Conservation (phyloP, 2,888 invertebrate genomes). For the Hypselothyrea guttata region DNA sequence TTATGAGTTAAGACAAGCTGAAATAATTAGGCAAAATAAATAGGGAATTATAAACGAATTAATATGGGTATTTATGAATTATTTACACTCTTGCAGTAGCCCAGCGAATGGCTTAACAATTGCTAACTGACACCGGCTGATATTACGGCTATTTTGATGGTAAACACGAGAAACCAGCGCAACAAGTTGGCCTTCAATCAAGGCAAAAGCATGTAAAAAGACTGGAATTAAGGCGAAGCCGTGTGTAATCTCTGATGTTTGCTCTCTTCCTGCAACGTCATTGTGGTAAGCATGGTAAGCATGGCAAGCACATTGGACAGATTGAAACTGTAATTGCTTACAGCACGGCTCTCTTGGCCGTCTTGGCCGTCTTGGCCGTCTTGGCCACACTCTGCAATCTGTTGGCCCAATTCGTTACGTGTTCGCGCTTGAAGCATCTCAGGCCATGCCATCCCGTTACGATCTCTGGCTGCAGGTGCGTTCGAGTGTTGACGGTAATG, state of each 20-base stretch:
- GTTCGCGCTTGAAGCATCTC: slow-evolving; percentile 26
- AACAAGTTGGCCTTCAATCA: too few species aligned
- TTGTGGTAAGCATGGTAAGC: too few species aligned
- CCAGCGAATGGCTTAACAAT: too few species aligned
- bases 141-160: too few species aligned
- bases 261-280: slow-evolving; percentile 50
- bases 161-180: background rate
- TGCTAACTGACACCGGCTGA: too few species aligned
- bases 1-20: too few species aligned
- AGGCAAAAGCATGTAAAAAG: too few species aligned
- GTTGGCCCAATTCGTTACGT: slow-evolving; percentile 61
- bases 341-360: too few species aligned
- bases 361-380: background rate
- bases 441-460: too few species aligned
- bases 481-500: slow-evolving; percentile 64
- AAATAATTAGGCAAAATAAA: background rate
- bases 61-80: background rate
- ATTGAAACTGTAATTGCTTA: slow-evolving; percentile 46
- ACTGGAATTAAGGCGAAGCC: too few species aligned
- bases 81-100: slow-evolving; percentile 13
- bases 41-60: slow-evolving; percentile 13
- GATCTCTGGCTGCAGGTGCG: slow-evolving; percentile 23
- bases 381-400: slow-evolving; percentile 8
- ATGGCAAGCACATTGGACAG: slow-evolving; percentile 47
- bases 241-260: background rate